Evolutionary conservation across 2,888 invertebrate species (phyloP), one percentile per base, ranked within the genome.

Genomic region (Papilio gigon): DNA sequence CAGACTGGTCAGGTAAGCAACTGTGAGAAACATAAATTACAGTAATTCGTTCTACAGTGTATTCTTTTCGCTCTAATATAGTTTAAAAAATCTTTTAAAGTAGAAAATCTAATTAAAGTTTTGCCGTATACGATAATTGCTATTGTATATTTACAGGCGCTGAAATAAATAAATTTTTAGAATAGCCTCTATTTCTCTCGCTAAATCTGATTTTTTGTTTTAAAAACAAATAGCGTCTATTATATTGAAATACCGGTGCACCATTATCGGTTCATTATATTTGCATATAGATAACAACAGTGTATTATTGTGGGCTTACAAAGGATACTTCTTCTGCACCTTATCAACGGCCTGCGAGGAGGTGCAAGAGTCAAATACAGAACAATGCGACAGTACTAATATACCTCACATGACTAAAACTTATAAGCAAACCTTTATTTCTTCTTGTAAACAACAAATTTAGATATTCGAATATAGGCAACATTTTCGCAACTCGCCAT

Each of bases 1-100:
- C 12, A 88, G 80, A 11, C 79, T 75, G 14, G 84, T 84, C 65
- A 89, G 76, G 65, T 84, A 86, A 22, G 84, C 84, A 63, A 90
- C 90, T 90, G 83, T 14, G 70, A 76, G 64, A 30, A 64, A 53
- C 17, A 42, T 0, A 27, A 60, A 6, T 14, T 5, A 42, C 47
- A 59, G 44, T 33, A 25, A 53, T 25, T 30, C 27, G 5, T 25
- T 53, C 53, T 44, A 8, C 9, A 2, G 44, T 44, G 1, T 44
- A 44, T 4, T 44, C n/a, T 17, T 44, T 44, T 20, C 17, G 9
- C 17, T 17, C 44, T 42, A 17, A 42, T 9, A 9, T 17, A 20
- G 44, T 17, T 44, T 4, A 44, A 42, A 8, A 44, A 20, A 42
- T 1, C n/a, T 6, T 42, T n/a, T 9, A 44, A 14, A 12, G 50